phyloP scores from a whole-genome alignment of 2,888 invertebrate species.

The Cephonodes hylas region DNA sequence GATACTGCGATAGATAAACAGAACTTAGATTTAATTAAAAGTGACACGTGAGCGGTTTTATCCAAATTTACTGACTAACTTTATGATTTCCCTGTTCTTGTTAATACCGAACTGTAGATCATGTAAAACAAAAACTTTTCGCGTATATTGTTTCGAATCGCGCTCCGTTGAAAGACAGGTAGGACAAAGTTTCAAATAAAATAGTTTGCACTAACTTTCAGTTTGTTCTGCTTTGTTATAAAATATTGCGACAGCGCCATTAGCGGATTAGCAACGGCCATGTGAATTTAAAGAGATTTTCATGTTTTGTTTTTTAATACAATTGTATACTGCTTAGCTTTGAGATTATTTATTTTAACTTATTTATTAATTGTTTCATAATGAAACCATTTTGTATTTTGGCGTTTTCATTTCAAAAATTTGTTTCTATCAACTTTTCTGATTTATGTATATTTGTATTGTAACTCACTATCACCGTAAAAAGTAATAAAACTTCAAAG shows the following conservation, averaged over 20 bases:
- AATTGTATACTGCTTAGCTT: background rate
- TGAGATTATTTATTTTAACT: background rate
- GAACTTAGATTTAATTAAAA: slow-evolving; percentile 27
- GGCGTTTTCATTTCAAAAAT: background rate
- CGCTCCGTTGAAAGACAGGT: slow-evolving; percentile 5
- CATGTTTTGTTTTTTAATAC: background rate
- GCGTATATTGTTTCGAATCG: slow-evolving; percentile 4
- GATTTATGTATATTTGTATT: too few relatives aligned
- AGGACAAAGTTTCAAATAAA: slow-evolving; percentile 7
- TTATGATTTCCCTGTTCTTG: background rate
- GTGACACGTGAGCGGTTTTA: slow-evolving; percentile 19
- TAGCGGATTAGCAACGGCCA: slow-evolving; percentile 4
- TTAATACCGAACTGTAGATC: background rate
- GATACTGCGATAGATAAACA: slow-evolving; percentile 26
- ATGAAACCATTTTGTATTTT: too few relatives aligned
- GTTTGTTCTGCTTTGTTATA: slow-evolving; percentile 9
- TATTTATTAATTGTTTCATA: too few relatives aligned
- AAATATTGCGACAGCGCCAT: slow-evolving; percentile 10
- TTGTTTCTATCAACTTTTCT: too few relatives aligned
- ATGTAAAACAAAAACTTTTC: slow-evolving; percentile 3
- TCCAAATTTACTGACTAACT: background rate
- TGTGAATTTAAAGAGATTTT: background rate
- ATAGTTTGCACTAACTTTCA: slow-evolving; percentile 6
- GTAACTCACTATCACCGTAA: too few relatives aligned
- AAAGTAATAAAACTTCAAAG: too few relatives aligned